Conservation (phyloP, 2,888 invertebrate genomes). For the Agrotis puta region DNA sequence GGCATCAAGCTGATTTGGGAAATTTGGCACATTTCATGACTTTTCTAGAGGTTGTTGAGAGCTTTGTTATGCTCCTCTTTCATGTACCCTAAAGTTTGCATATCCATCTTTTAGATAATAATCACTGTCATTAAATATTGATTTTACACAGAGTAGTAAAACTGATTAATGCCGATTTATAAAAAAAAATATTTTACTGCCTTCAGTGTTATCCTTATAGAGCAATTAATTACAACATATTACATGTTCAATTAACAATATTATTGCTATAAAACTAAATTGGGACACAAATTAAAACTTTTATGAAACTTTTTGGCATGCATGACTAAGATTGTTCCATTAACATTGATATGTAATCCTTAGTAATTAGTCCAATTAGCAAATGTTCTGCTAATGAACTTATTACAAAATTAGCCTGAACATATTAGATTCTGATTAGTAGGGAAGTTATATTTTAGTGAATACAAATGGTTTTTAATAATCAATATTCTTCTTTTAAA, state of each 20-base stretch:
- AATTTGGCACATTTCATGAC: no score
- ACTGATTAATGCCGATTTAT: not conserved
- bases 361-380: constrained; percentile 50
- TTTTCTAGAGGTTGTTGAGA: no score
- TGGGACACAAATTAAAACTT: not conserved
- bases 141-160: no score
- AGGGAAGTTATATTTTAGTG: not conserved
- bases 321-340: constrained; percentile 11
- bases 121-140: no score
- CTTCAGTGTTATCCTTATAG: no score
- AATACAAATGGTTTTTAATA: not conserved
- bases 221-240: not conserved
- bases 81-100: no score
- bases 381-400: constrained; percentile 37
- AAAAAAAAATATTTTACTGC: no score
- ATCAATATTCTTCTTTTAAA: not conserved
- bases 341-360: constrained; percentile 1
- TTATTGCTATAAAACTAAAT: not conserved
- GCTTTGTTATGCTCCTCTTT: no score
- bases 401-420: constrained; percentile 33
- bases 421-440: constrained; percentile 16
- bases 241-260: not conserved
- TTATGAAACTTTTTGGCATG: not conserved
- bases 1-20: no score
- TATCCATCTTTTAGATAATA: no score